Percentiles rank a stretch among this genome's conserved stretches.
phyloP scores from a whole-genome alignment of 1,140 invertebrate species.

The Drosophila virilis region DNA sequence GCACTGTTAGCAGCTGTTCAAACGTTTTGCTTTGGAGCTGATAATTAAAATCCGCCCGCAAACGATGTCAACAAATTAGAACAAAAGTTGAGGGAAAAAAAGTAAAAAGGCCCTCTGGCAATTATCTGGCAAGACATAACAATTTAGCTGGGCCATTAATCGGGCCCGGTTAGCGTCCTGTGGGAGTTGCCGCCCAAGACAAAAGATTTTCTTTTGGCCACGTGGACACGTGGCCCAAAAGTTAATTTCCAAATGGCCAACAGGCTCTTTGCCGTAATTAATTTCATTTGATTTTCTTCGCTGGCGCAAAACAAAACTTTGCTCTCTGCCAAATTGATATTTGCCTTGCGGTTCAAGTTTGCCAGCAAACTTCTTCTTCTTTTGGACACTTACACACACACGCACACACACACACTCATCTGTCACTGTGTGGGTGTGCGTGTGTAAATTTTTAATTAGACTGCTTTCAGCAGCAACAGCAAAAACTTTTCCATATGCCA shows the following conservation, averaged over 20 bases:
- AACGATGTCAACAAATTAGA: conserved; percentile 67
- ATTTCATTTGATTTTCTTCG: conserved; percentile 76
- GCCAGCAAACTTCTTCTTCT: conserved; percentile 3
- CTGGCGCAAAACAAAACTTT: conserved; percentile 61
- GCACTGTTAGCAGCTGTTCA: conserved; percentile 57
- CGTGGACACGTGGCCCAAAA: conserved; percentile 67
- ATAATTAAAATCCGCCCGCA: conserved; percentile 80
- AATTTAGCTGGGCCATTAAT: conserved; percentile 81
- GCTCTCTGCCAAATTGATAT: conserved; percentile 78
- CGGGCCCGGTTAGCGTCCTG: conserved; percentile 35
- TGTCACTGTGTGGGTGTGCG: conserved; percentile 35
- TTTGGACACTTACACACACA: conserved; percentile 10
- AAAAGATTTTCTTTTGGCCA: conserved; percentile 40
- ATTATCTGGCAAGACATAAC: conserved; percentile 83
- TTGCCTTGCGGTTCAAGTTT: conserved; percentile 40
- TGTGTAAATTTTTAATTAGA: conserved; percentile 77
- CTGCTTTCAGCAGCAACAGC: conserved; percentile 61
- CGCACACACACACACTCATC: no score
- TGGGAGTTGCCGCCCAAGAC: conserved; percentile 42
- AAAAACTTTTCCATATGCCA: conserved; percentile 63
- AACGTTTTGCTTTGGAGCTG: conserved; percentile 9
- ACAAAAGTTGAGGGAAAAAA: neutral
- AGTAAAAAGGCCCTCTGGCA: conserved; percentile 49
- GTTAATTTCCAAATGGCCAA: conserved; percentile 78
- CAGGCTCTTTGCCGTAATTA: conserved; percentile 60